phyloP scores from a whole-genome alignment of 2,113 vertebrate genomes.

The Marcusenius ussheri region DNA sequence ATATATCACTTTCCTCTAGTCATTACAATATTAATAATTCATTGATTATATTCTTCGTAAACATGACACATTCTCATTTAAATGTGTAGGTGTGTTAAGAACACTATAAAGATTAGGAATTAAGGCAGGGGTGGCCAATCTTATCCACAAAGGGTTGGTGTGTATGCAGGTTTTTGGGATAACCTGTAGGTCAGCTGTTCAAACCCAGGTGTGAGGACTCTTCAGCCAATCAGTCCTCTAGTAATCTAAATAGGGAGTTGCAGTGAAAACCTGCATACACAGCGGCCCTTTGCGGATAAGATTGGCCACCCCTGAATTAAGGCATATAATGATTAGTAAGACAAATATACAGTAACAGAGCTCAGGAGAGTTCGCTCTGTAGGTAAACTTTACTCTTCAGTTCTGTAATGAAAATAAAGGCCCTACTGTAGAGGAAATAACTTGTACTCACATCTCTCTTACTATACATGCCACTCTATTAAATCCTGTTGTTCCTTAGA shows the following conservation, averaged over 20 bases:
- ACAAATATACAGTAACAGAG: not conserved
- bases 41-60: not conserved
- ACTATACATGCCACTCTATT: not conserved
- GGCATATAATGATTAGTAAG: not conserved
- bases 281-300: too few species aligned
- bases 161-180: too few species aligned
- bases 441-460: not conserved
- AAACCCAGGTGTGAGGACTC: too few species aligned
- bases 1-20: not conserved
- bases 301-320: not conserved
- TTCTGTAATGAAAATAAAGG: too few species aligned
- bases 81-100: not conserved
- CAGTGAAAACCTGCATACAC: too few species aligned
- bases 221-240: too few species aligned
- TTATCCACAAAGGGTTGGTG: too few species aligned
- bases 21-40: not conserved
- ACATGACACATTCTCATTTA: not conserved
- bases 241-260: too few species aligned
- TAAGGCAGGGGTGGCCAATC: too few species aligned
- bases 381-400: not conserved
- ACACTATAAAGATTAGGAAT: not conserved
- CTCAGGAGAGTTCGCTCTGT: too few species aligned
- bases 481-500: not conserved
- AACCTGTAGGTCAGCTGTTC: too few species aligned
- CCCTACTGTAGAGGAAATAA: not conserved